Evolutionary conservation across 2,888 invertebrate genomes (phyloP), one percentile per base, ranked within the genome.

Genomic region (Electrophaes corylata): DNA sequence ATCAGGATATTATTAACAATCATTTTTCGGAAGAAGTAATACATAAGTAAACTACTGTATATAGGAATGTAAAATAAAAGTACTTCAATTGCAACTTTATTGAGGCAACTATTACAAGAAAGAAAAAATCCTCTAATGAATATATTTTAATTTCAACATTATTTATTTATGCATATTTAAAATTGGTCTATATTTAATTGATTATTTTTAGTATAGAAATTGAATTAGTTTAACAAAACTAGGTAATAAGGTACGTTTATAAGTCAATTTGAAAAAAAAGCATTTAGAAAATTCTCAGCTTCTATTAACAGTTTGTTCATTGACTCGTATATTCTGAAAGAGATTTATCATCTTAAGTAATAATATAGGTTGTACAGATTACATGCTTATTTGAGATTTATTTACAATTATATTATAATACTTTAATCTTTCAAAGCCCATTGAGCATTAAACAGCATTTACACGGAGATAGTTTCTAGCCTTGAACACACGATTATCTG

Each of bases 1-100:
- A 83, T 80, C 76, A 76, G 79, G 80, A 76, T 83, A 76, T 79
- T 75, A 83, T 80, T 75, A 83, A 83, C 81, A 78, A 85, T 84
- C 79, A 83, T 76, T 78, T 72, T 81, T 83, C 67, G 78, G 80
- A 81, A 81, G 79, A 81, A 81, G 78, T 80, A 77, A 79, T 64
- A 75, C 26, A 29, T 10, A 67, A 70, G 75, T 60, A 66, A 62
- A 72, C 81, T 83, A 82, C 74, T 26, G 6, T 6, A 6, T 26
- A 26, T 26, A 29, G 2, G 8, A 10, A 29, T 29, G 10, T 3
- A 29, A 29, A 29, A 10, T 10, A 29, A 10, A 29, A 6, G 10
- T 29, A 29, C 0, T 8, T 29, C 2, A 29, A 1, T 69, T 79
- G 78, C 75, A 83, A 81, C 80, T 78, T 80, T 41, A 44, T 18